Percentiles rank a stretch among this genome's conserved stretches.
Evolutionary conservation across 1,140 invertebrate genomes (phyloP).

Genomic region (Drosophila burlai): DNA sequence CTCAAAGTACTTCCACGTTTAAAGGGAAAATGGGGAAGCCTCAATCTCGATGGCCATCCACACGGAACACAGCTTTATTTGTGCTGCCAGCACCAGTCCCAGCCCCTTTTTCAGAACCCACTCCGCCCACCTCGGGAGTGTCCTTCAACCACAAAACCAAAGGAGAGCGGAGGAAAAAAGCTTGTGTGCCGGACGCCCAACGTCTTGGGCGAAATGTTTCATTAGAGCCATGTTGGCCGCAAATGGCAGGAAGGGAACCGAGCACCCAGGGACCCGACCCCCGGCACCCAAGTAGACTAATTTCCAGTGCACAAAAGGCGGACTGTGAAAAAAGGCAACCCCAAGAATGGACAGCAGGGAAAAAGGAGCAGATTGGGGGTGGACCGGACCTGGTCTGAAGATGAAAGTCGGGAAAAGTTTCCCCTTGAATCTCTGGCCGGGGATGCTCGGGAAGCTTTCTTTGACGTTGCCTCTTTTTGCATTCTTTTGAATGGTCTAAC

Average conservation of each 20-base stretch:
- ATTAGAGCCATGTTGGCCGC: slow-evolving; percentile 74
- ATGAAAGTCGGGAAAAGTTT: slow-evolving; percentile 69
- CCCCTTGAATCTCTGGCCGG: slow-evolving; percentile 9
- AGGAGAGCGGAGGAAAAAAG: slow-evolving; percentile 40
- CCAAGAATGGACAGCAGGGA: slow-evolving; percentile 30
- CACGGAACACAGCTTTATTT: slow-evolving; percentile 60
- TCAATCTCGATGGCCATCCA: slow-evolving; percentile 51
- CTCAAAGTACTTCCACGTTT: slow-evolving; percentile 29
- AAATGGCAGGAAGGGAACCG: slow-evolving; percentile 49
- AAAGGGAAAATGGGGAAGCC: slow-evolving; percentile 30
- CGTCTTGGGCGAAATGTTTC: slow-evolving; percentile 79
- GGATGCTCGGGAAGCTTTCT: slow-evolving; percentile 35
- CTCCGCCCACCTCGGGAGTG: slow-evolving; percentile 37
- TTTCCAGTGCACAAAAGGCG: slow-evolving; percentile 72
- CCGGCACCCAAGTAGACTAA: slow-evolving; percentile 49
- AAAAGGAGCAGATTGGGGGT: slow-evolving; percentile 28
- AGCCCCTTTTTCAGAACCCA: slow-evolving; percentile 18
- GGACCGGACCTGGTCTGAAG: slow-evolving; percentile 45
- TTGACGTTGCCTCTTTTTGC: slow-evolving; percentile 59
- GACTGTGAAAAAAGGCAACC: slow-evolving; percentile 54
- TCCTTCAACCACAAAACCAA: slow-evolving; percentile 67
- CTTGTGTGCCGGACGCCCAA: slow-evolving; percentile 47
- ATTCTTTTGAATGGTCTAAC: slow-evolving; percentile 75
- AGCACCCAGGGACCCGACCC: slow-evolving; percentile 6
- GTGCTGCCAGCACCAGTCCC: slow-evolving; percentile 17